Percentiles rank a stretch among this genome's conserved stretches.
Conservation (phyloP, 2,797 vertebrate species). For the Lycodopsis pacificus region DNA sequence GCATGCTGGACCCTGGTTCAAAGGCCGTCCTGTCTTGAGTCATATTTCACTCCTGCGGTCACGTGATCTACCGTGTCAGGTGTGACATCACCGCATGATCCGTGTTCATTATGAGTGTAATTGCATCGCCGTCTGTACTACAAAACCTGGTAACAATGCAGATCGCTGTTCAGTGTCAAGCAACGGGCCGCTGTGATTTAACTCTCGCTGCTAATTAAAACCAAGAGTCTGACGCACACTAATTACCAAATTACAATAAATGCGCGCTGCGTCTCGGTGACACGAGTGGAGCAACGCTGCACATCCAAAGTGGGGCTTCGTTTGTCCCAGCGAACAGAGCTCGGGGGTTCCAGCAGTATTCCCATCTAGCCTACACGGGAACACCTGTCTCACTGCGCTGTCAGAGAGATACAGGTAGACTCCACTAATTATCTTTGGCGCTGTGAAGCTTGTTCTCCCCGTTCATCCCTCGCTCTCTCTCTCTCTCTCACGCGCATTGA, state of each 20-base stretch:
- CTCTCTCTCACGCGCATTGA: constrained; percentile 48
- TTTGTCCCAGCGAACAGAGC: constrained; percentile 28
- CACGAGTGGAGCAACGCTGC: constrained; percentile 12
- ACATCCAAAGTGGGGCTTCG: not conserved
- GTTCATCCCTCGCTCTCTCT: constrained; percentile 38
- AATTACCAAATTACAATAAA: constrained; percentile 61
- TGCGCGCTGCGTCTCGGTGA: constrained; percentile 25
- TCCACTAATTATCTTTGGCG: constrained; percentile 61
- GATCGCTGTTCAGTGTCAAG: constrained; percentile 49
- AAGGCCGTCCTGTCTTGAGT: not conserved
- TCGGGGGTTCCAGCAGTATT: constrained; percentile 17
- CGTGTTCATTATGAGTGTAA: constrained; percentile 49
- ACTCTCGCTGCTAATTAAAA: constrained; percentile 61
- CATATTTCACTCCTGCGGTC: not conserved
- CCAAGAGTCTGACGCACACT: constrained; percentile 19
- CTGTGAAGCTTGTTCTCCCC: constrained; percentile 56
- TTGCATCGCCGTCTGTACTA: constrained; percentile 43
- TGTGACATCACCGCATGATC: constrained; percentile 21
- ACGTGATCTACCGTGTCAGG: not conserved
- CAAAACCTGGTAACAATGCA: constrained; percentile 52
- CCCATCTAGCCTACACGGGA: constrained; percentile 5
- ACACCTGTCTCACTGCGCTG: constrained; percentile 41
- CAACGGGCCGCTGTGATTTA: constrained; percentile 52
- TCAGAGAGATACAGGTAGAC: constrained; percentile 47
- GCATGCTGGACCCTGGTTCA: not conserved